These are phyloP conservation scores for Phocoena sinus DNA, from an alignment of 2,113 vertebrate species.

Conservation along the genomic window DNA sequence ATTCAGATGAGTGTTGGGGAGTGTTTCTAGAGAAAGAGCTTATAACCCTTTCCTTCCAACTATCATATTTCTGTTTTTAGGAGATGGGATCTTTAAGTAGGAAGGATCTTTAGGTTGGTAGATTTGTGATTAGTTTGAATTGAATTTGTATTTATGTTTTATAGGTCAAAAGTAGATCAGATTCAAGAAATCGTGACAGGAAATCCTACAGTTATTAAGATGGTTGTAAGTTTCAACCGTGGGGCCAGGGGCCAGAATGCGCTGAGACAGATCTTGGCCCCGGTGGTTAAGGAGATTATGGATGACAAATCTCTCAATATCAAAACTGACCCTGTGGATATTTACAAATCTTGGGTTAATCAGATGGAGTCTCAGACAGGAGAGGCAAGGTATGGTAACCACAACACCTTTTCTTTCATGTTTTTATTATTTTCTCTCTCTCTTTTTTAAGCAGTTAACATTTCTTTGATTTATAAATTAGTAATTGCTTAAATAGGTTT, in stretches of 20 bases:
- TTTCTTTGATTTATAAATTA: background rate
- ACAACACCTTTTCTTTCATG: background rate
- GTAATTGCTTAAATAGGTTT: background rate
- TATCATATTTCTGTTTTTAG: background rate
- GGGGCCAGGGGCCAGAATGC: slow-evolving; percentile 96
- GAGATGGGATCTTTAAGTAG: background rate
- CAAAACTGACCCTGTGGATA: slow-evolving; percentile 97
- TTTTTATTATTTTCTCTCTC: background rate
- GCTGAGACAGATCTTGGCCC: slow-evolving; percentile 93
- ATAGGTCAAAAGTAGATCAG: slow-evolving; percentile 97
- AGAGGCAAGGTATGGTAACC: slow-evolving; percentile 90
- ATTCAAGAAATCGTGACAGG: slow-evolving; percentile 98
- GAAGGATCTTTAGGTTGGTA: background rate
- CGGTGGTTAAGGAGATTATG: slow-evolving; percentile 97
- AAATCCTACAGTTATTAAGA: slow-evolving; percentile 98
- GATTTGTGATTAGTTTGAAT: background rate
- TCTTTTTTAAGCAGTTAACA: background rate
- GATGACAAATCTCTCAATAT: slow-evolving; percentile 97
- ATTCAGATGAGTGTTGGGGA: background rate
- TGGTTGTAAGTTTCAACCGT: slow-evolving; percentile 99
- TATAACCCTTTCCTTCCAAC: background rate
- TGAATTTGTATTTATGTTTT: slow-evolving; percentile 53
- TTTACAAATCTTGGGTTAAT: slow-evolving; percentile 99
- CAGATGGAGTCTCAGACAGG: slow-evolving; percentile 99
- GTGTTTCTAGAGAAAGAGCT: background rate